Base-by-base conservation (phyloP, 2,797 vertebrate genomes). In the Schizopygopsis malacanthus region DNA sequence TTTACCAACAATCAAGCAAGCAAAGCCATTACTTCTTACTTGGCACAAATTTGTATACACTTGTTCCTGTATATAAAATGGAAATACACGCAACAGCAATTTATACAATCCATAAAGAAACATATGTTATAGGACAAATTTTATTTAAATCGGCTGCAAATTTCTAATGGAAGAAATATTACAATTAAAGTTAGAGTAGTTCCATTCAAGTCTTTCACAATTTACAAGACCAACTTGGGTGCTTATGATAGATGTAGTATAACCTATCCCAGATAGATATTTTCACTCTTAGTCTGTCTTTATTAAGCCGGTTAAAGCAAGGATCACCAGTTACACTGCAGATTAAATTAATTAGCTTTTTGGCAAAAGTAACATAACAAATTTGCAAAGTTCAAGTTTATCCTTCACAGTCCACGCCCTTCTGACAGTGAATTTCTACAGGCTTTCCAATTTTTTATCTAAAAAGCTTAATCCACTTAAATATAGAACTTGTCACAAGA, bases 401-500 rank as follows among this genome's bases (percentile, higher is more conserved):
- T 28, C 43, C 18, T 18, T 3, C 25, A 22, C 47, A 70, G 28
- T 39, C 33, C 2, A 54, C 16, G 20, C 33, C 5, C 15, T 41
- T 50, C 28, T 52, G 7, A 65, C 13, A 33, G 10, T 20, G 69
- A 15, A 52, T 70, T 69, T 39, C 9, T 47, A 11, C 41, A 33
- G 11, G 25, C 22, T 70, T 84, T 56, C 43, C n/a, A 65, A 52
- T 33, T 22, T 28, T 65, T 72, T 1, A 50, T 18, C 75, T 59
- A 65, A 80, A 85, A 75, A 52, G 71, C 50, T 28, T 15, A 43
- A 56, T 70, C 75, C 13, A 33, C 54, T 85, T 8, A 85, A 41
- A 86, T 71, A 85, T 65, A 86, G 59, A 86, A 77, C 45, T 28
- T 79, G 56, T 67, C 61, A 65, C 61, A 69, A 78, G 45, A 77